Evolutionary conservation across 1,140 invertebrate genomes (phyloP), one percentile per base, ranked within the genome.

Genomic region (Cyclina sinensis): DNA sequence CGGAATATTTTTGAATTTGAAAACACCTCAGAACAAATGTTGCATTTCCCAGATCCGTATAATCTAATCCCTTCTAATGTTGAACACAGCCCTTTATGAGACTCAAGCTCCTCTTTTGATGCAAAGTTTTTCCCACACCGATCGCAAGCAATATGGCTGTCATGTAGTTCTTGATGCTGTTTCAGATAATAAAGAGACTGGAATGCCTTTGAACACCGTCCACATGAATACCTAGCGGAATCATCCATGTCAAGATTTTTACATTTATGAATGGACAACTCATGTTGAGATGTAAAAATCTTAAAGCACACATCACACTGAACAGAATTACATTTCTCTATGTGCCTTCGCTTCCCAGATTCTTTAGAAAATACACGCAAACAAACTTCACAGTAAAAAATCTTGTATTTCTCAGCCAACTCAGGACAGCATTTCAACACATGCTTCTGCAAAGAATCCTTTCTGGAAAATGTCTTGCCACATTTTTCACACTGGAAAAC

Each of bases 401-500:
- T 91, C 27, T 91, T 90, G 65, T 94, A 92, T n/a, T 93, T 88
- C 1, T 88, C 84, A 21, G 92, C 90, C 12, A 92, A 86, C 7
- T 91, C 86, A 12, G 93, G 94, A 65, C 93, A 92, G 85, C 95
- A 95, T 48, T 92, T 91, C 0, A 93, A 73, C 9, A 95, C 81
- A 79, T 95, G 95, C 30, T 91, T 89, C 59, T 94, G 92, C 84
- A 95, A 59, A 1, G 93, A 94, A 74, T 95, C 94, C 73, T 95
- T 95, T 16, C 94, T 70, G 0, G 94, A 94, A 83, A 94, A 95
- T 7, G 91, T 92, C 79, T 93, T 93, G 0, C 88, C 86, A 85
- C 95, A 95, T 16, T 86, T 91, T 46, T 92, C 84, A 85, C 96
- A 97, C 48, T 94, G 95, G 89, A 95, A 96, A 59, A 96, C 95